Percentiles rank a stretch among this genome's conserved stretches.
Conservation (phyloP, 2,888 invertebrate species). For the Eristalinus sepulchralis region DNA sequence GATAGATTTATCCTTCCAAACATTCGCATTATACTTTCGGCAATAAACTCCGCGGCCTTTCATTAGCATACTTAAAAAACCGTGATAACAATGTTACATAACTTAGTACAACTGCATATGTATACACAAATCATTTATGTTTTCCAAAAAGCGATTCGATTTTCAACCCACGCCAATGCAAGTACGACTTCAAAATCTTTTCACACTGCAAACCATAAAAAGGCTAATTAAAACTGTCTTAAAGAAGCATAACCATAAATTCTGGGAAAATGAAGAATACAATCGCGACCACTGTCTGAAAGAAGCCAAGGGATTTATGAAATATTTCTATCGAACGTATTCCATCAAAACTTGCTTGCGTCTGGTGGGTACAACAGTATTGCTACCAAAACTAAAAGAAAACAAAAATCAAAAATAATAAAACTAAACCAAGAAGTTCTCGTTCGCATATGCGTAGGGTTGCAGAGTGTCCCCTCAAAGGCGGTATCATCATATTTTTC, state of each 20-base stretch:
- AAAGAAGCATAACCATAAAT: conserved; percentile 80
- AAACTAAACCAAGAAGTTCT: conserved; percentile 13
- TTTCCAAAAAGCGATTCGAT: not conserved
- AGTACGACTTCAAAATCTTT: conserved; percentile 23
- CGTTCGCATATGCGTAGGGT: not conserved
- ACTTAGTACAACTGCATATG: not conserved
- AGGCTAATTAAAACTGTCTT: conserved; percentile 80
- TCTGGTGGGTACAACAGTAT: conserved; percentile 9
- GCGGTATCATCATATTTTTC: conserved; percentile 59
- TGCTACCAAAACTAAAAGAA: conserved; percentile 9
- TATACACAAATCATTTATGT: not conserved
- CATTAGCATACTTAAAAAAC: too few relatives aligned
- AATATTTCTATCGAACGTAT: conserved; percentile 55
- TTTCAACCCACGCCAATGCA: not conserved
- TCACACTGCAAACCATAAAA: conserved; percentile 75
- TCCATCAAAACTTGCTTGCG: conserved; percentile 50
- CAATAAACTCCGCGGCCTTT: too few relatives aligned
- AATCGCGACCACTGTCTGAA: conserved; percentile 77
- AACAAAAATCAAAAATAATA: not conserved
- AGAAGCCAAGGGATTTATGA: conserved; percentile 72
- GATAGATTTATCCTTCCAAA: too few relatives aligned
- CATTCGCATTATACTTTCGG: too few relatives aligned
- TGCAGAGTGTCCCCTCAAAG: conserved; percentile 47
- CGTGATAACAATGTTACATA: not conserved
- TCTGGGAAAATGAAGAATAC: conserved; percentile 81